phyloP scores from a whole-genome alignment of 2,888 invertebrate species.

The Heliconius erato region DNA sequence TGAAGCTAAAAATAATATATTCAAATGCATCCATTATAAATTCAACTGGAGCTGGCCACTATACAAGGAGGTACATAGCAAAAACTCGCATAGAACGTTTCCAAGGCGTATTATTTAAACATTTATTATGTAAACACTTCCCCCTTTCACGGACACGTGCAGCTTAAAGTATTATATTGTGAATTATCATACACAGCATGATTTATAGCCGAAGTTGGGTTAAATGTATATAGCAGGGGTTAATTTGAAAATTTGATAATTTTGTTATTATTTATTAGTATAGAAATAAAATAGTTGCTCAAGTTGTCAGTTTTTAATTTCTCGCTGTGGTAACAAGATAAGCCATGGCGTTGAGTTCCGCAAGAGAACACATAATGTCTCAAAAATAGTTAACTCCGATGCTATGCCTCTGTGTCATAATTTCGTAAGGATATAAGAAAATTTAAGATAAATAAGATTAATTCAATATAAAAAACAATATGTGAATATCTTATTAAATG shows the following conservation, averaged over 20 bases:
- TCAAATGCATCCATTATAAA: too few species aligned
- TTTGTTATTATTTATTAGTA: background rate
- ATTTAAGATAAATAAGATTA: too few species aligned
- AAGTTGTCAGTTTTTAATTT: too few species aligned
- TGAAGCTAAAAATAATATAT: too few species aligned
- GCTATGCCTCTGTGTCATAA: too few species aligned
- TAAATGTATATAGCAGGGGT: background rate
- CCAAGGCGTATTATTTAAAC: slow-evolving; percentile 21
- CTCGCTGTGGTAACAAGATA: too few species aligned
- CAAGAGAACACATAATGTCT: too few species aligned
- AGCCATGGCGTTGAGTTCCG: too few species aligned
- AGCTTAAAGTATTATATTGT: slow-evolving; percentile 23
- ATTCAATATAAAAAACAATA: too few species aligned
- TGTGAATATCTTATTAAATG: too few species aligned
- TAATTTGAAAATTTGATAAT: slow-evolving; percentile 3
- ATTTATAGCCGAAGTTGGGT: slow-evolving; percentile 21
- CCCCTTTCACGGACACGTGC: slow-evolving; percentile 29
- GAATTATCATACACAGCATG: slow-evolving; percentile 24
- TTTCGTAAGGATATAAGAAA: too few species aligned
- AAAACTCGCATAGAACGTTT: slow-evolving; percentile 15
- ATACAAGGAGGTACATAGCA: background rate
- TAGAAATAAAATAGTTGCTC: background rate
- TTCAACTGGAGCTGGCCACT: background rate
- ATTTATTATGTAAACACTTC: slow-evolving; percentile 18
- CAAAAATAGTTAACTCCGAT: too few species aligned